phyloP scores from a whole-genome alignment of 2,113 vertebrate genomes.

The Calypte anna region DNA sequence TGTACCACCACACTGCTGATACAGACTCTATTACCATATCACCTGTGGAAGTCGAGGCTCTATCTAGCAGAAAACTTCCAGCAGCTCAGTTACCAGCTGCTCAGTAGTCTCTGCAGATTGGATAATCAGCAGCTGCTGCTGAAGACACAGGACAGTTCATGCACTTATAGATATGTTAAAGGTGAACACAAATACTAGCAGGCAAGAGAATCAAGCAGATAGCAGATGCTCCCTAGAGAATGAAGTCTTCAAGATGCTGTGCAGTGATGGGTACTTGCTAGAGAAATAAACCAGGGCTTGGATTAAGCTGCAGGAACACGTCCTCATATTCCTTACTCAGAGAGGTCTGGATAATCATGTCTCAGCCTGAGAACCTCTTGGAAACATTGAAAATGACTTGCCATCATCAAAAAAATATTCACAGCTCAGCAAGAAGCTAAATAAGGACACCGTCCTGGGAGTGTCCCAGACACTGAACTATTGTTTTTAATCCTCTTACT shows the following conservation, averaged over 20 bases:
- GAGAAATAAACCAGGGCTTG: neutral
- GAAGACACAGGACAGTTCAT: neutral
- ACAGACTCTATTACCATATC: neutral
- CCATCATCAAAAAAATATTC: slow-evolving; percentile 42
- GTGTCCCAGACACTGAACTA: slow-evolving; percentile 36
- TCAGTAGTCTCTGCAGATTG: neutral
- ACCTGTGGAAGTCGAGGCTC: neutral
- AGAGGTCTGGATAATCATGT: neutral
- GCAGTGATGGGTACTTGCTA: neutral
- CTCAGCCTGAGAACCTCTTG: slow-evolving; percentile 12
- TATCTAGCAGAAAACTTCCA: slow-evolving; percentile 7
- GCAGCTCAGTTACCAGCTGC: neutral
- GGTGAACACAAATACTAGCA: neutral
- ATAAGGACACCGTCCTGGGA: slow-evolving; percentile 35
- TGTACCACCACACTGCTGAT: neutral
- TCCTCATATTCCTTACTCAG: neutral
- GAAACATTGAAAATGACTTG: slow-evolving; percentile 28
- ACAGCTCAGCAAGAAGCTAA: slow-evolving; percentile 47
- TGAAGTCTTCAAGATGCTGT: neutral
- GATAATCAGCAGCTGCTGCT: slow-evolving; percentile 6
- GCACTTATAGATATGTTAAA: neutral
- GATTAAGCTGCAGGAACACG: neutral
- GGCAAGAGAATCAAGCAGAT: neutral
- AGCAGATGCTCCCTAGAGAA: neutral
- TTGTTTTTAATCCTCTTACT: slow-evolving; percentile 61